A percentile compares a stretch with the other conserved stretches of the same genome.
Conservation (phyloP, 2,113 vertebrate genomes). For the Malaclemys terrapin region DNA sequence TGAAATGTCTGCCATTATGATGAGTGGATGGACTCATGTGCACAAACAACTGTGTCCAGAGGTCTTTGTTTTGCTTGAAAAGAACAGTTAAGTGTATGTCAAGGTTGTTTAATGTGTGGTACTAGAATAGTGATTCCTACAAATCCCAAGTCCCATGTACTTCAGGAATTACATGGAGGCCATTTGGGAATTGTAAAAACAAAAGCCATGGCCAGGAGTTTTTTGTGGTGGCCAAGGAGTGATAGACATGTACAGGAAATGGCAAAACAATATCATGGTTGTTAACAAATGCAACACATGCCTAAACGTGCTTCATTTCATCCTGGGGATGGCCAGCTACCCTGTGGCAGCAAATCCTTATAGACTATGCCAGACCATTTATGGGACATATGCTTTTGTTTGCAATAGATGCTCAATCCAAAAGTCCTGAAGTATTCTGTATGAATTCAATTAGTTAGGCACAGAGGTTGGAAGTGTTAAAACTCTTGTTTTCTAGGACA, state of each 20-base stretch:
- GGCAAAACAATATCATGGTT: not conserved
- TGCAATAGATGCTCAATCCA: not conserved
- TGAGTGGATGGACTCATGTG: not conserved
- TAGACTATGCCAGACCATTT: not conserved
- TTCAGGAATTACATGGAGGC: not conserved
- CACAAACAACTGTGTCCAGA: not conserved
- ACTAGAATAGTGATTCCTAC: not conserved
- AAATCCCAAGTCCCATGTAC: not conserved
- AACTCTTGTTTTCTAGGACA: not conserved
- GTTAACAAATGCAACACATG: not conserved
- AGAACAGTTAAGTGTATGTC: not conserved
- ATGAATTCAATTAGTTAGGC: conserved; percentile 26
- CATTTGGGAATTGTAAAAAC: not conserved
- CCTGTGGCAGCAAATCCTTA: not conserved
- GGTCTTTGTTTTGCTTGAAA: not conserved
- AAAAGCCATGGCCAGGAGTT: not conserved
- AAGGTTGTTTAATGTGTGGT: not conserved
- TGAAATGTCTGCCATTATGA: not conserved
- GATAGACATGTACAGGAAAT: not conserved
- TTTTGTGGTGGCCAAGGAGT: not conserved
- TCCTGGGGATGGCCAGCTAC: not conserved
- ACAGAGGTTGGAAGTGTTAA: conserved; percentile 27
- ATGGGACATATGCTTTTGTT: not conserved
- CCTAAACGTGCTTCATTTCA: not conserved
- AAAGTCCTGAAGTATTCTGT: not conserved